Conservation (phyloP, 2,113 vertebrate genomes). For the Pantherophis guttatus region DNA sequence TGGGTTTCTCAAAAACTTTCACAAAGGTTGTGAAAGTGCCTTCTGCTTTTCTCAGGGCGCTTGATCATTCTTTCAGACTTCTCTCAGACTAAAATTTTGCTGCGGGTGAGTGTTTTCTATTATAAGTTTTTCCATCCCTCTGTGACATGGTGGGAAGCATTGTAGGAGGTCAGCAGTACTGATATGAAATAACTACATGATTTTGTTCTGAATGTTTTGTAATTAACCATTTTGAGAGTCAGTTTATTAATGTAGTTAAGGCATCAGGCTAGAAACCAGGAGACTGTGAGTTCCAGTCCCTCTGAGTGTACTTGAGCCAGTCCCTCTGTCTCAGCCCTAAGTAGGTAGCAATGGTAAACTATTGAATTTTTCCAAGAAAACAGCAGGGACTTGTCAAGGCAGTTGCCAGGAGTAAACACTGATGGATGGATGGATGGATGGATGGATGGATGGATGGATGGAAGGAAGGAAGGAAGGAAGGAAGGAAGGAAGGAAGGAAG, state of each 20-base stretch:
- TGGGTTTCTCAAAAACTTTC: not conserved
- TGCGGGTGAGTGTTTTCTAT: not conserved
- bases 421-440: no score
- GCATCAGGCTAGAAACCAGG: not conserved
- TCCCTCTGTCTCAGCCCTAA: not conserved
- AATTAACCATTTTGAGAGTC: not conserved
- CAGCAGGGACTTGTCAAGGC: not conserved
- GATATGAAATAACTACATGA: not conserved
- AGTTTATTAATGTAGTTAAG: not conserved
- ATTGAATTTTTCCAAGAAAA: not conserved
- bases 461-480: no score
- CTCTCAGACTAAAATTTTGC: not conserved
- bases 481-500: not conserved
- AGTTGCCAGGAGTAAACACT: not conserved
- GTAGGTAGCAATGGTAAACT: not conserved
- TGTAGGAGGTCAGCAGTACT: not conserved
- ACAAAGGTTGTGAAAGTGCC: not conserved
- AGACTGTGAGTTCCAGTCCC: not conserved
- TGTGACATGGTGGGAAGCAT: not conserved
- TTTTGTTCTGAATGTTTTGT: not conserved
- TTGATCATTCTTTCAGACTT: not conserved
- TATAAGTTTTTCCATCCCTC: not conserved
- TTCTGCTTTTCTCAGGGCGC: not conserved
- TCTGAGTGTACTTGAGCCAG: not conserved
- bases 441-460: no score